Evolutionary conservation across 2,797 vertebrate genomes (phyloP).

Genomic region (Kryptolebias ocellatus): DNA sequence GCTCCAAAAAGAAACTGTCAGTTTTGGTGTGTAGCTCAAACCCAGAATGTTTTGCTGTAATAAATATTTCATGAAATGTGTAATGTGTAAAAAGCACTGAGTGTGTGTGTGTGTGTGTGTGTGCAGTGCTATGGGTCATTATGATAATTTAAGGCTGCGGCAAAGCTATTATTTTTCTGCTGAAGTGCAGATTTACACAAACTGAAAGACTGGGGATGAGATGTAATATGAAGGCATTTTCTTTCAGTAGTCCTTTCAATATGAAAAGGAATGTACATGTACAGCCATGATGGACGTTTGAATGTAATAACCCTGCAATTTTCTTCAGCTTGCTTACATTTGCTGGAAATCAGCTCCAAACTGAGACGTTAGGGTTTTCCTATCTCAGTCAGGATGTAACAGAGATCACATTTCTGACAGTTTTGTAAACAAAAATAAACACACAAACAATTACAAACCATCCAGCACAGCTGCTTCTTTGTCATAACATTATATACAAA

Average conservation of each 20-base stretch:
- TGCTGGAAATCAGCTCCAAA: constrained; percentile 25
- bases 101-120: constrained; percentile 28
- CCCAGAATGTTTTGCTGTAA: constrained; percentile 58
- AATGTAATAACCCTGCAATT: constrained; percentile 55
- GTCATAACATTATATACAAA: no score
- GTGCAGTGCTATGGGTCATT: constrained; percentile 47
- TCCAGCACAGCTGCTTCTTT: background rate
- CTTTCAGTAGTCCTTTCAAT: constrained; percentile 60
- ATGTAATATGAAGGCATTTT: constrained; percentile 49
- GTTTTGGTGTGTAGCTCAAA: constrained; percentile 58
- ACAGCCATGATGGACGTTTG: constrained; percentile 45
- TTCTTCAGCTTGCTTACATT: constrained; percentile 39
- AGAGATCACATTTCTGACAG: constrained; percentile 23
- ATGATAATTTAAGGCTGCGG: constrained; percentile 63
- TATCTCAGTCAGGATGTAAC: constrained; percentile 22
- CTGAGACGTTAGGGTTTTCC: constrained; percentile 30
- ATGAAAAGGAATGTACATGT: constrained; percentile 61
- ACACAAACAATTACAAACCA: constrained; percentile 10
- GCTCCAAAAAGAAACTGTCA: constrained; percentile 64
- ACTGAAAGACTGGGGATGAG: constrained; percentile 39
- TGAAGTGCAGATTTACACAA: constrained; percentile 67
- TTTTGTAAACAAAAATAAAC: constrained; percentile 26
- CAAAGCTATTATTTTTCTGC: constrained; percentile 70
- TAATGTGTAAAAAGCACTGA: constrained; percentile 53
- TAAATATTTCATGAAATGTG: constrained; percentile 65